Conservation (phyloP, 1,140 invertebrate species). For the Calycopis cecrops region DNA sequence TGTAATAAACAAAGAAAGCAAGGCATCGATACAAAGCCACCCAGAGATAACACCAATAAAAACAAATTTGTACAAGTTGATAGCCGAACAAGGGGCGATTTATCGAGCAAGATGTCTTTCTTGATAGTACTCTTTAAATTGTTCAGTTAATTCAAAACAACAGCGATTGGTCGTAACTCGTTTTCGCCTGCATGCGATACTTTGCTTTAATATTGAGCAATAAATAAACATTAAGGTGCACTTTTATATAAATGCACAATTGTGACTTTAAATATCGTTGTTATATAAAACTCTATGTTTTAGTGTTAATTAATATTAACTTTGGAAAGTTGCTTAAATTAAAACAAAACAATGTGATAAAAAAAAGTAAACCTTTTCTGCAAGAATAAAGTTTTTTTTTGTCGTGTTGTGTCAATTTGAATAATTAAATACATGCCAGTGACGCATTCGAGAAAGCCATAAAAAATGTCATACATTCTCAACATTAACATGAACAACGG, state of each 20-base stretch:
- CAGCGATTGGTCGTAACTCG: constrained; percentile 20
- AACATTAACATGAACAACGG: constrained; percentile 4
- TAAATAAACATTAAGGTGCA: constrained; percentile 10
- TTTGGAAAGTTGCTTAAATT: too few species aligned
- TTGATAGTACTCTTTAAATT: constrained; percentile 56
- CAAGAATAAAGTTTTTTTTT: too few species aligned
- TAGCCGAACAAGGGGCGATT: constrained; percentile 55
- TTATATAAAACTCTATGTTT: background rate
- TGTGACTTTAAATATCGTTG: background rate
- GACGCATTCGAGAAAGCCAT: too few species aligned
- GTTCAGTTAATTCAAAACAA: constrained; percentile 28
- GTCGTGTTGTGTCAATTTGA: too few species aligned
- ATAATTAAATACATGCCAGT: too few species aligned
- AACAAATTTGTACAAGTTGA: constrained; percentile 66
- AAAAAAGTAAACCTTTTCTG: too few species aligned
- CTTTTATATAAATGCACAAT: background rate
- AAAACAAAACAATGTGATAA: too few species aligned
- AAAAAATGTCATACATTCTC: background rate
- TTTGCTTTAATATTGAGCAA: constrained; percentile 9
- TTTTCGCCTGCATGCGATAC: constrained; percentile 14
- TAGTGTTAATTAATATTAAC: too few species aligned
- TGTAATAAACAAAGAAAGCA: constrained; percentile 29
- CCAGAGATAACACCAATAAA: constrained; percentile 67
- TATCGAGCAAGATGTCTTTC: constrained; percentile 63
- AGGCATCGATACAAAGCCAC: constrained; percentile 55